These are phyloP conservation scores for Sterna hirundo DNA, from an alignment of 2,113 vertebrate genomes.

Conservation along the genomic window DNA sequence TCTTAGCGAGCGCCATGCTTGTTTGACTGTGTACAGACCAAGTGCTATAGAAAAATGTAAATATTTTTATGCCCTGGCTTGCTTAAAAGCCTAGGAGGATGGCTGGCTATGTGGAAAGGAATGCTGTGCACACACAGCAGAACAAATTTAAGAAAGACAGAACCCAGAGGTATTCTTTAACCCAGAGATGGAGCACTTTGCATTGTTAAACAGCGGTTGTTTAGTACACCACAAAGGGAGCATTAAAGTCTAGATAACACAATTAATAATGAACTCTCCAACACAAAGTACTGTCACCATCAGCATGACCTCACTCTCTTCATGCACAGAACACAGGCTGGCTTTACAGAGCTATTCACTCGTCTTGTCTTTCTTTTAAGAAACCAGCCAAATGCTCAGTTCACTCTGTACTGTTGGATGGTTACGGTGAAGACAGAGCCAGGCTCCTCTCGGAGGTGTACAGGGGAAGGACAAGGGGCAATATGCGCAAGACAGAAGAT, in stretches of 20 bases:
- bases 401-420: neutral
- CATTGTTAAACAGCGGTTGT: neutral
- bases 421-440: neutral
- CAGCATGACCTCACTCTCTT: neutral
- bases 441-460: neutral
- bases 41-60: conserved; percentile 53
- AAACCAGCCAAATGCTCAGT: neutral
- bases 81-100: neutral
- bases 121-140: conserved; percentile 13
- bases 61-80: conserved; percentile 36
- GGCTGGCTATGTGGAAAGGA: conserved; percentile 33
- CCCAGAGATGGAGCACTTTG: neutral
- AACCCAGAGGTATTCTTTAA: neutral
- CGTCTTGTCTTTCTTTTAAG: neutral
- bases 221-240: neutral
- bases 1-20: neutral
- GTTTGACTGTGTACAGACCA: neutral
- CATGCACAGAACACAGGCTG: neutral
- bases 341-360: neutral
- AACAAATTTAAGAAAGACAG: conserved; percentile 31
- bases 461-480: neutral
- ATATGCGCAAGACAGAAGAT: neutral
- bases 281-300: neutral
- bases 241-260: neutral
- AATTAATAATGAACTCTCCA: conserved; percentile 19